Base-by-base conservation (phyloP, 2,888 invertebrate species). In the Chrysolina americana region DNA sequence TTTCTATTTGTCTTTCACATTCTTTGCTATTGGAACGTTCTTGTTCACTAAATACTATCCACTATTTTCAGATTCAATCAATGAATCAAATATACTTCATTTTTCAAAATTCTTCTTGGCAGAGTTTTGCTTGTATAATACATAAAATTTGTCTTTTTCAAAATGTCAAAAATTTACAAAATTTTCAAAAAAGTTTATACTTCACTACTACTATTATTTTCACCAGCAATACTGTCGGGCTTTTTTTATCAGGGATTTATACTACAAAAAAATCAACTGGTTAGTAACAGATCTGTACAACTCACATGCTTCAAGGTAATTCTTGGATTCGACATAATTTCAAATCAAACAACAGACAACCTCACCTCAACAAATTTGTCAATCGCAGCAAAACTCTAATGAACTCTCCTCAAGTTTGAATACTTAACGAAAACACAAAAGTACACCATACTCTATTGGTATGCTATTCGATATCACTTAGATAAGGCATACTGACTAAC, bases 351-450 rank as follows among this genome's bases (percentile, higher is more conserved):
- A 70, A 76, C 70, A 77, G 75, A 76, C 70, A 77, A 74, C 77
- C 81, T 83, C 78, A 81, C 81, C 81, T 81, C 78, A 76, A 77
- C 73, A 78, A 78, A 80, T 76, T 77, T 81, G 81, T 80, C 81
- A 79, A 80, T 80, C 79, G 81, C 76, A 72, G 81, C 80, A 82
- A 70, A 81, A 81, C 79, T 73, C 75, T 74, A 70, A 75, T 73
- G 64, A 66, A 66, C n/a, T 50, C 50, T 41, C 68, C 41, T 68
- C 50, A 36, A 48, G 36, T 23, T 36, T 6, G 36, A 66, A 48
- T 63, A 44, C 70, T 74, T 59, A 65, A 69, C 11, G 63, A 71
- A 73, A 75, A 74, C 41, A 50, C 68, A 41, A 19, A 53, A 21
- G 21, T 53, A 23, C 56, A 41, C 53, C 41, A 62, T 62, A 68